Conservation (phyloP, 2,888 invertebrate genomes). For the Xestoiulus laeticollis region DNA sequence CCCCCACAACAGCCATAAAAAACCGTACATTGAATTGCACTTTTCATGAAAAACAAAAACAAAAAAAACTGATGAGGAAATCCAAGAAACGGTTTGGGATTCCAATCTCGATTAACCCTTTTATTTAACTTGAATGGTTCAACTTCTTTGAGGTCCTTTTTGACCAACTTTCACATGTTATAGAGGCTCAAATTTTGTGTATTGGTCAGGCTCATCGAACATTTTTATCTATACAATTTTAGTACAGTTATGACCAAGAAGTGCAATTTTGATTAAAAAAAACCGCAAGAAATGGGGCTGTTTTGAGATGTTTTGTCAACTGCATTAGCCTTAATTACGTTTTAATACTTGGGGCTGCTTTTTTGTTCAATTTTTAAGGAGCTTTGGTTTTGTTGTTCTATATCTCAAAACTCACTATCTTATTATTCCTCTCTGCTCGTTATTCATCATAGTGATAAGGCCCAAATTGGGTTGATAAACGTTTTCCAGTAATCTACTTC, state of each 20-base stretch:
- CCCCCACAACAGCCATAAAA: conserved; percentile 16
- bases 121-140: too few species aligned
- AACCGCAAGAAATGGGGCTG: too few species aligned
- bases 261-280: too few species aligned
- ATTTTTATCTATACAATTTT: too few species aligned
- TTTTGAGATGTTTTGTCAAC: too few species aligned
- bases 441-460: conserved; percentile 4
- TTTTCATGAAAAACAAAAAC: background rate
- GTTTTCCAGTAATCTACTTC: background rate
- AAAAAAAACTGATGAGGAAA: background rate
- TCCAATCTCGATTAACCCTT: background rate
- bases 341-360: too few species aligned
- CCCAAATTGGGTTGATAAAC: background rate
- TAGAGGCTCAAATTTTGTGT: too few species aligned
- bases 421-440: background rate
- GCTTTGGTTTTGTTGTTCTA: background rate
- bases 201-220: too few species aligned
- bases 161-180: too few species aligned
- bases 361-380: background rate
- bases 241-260: too few species aligned
- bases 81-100: background rate
- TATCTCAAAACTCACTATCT: background rate
- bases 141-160: too few species aligned
- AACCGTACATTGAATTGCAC: background rate
- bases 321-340: too few species aligned